Conservation (phyloP, 2,797 vertebrate species). For the Xiphophorus birchmanni region DNA sequence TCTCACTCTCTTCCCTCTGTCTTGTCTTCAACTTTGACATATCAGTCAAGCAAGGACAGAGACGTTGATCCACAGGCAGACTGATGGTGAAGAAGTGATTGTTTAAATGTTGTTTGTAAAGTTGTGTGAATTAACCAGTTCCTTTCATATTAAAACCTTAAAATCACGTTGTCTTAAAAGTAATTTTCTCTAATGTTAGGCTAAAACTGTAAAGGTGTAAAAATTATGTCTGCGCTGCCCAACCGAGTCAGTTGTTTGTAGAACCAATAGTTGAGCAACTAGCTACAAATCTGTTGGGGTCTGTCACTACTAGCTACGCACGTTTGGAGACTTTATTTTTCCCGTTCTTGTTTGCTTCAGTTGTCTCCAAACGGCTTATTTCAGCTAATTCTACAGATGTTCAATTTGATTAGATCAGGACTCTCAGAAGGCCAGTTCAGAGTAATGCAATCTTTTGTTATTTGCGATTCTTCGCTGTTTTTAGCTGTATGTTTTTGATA, state of each 20-base stretch:
- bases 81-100: conserved; percentile 61
- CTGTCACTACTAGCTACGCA: neutral
- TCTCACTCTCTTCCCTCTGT: conserved; percentile 69
- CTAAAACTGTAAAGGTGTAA: neutral
- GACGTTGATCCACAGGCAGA: conserved; percentile 53
- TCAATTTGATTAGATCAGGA: too few relatives aligned
- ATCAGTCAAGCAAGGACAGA: conserved; percentile 80
- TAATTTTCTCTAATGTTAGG: neutral
- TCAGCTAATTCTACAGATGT: too few relatives aligned
- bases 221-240: neutral
- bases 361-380: too few relatives aligned
- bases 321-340: neutral
- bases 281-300: neutral
- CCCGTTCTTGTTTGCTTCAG: too few relatives aligned
- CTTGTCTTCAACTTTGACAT: conserved; percentile 81
- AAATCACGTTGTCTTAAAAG: conserved; percentile 6
- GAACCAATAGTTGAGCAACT: neutral
- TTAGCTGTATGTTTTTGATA: too few relatives aligned
- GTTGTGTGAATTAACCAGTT: conserved; percentile 52
- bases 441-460: too few relatives aligned
- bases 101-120: conserved; percentile 69
- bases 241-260: neutral
- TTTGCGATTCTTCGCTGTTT: too few relatives aligned
- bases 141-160: conserved; percentile 24
- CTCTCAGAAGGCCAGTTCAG: too few relatives aligned